Conservation (phyloP, 2,888 invertebrate species). For the Ceratothoa steindachneri region DNA sequence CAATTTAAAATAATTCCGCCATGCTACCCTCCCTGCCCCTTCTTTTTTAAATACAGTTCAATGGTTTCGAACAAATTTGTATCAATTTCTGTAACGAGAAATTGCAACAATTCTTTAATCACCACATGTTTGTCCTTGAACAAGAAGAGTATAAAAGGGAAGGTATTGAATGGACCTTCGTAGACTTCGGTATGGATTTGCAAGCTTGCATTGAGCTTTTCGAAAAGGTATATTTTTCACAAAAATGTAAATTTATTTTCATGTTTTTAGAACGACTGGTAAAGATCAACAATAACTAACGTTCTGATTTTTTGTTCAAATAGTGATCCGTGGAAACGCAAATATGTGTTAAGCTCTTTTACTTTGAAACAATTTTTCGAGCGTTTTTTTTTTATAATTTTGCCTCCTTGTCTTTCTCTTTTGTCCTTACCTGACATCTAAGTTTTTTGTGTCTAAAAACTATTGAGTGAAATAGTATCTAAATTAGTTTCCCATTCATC, state of each 20-base stretch:
- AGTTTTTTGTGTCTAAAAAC: too few species aligned
- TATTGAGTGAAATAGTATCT: too few species aligned
- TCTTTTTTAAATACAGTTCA: conserved; percentile 61
- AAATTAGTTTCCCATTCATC: too few species aligned
- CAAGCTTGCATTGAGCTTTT: conserved; percentile 91
- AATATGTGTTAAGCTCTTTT: too few species aligned
- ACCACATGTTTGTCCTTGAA: conserved; percentile 95
- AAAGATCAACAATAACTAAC: too few species aligned
- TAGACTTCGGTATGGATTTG: conserved; percentile 96
- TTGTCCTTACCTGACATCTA: too few species aligned
- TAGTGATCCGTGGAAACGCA: too few species aligned
- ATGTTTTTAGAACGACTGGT: too few species aligned
- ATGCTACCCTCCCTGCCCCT: neutral
- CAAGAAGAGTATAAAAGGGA: conserved; percentile 93
- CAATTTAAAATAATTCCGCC: neutral
- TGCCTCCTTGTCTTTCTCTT: too few species aligned
- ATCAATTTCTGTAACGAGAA: conserved; percentile 98
- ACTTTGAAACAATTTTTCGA: too few species aligned
- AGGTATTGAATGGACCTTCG: conserved; percentile 91
- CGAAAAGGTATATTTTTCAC: conserved; percentile 64
- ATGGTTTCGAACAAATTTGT: conserved; percentile 96
- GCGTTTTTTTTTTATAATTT: too few species aligned
- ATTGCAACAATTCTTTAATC: conserved; percentile 96
- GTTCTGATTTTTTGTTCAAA: too few species aligned
- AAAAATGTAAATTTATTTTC: neutral